Conservation (phyloP, 2,888 invertebrate species). For the Acanthosepion esculentum region DNA sequence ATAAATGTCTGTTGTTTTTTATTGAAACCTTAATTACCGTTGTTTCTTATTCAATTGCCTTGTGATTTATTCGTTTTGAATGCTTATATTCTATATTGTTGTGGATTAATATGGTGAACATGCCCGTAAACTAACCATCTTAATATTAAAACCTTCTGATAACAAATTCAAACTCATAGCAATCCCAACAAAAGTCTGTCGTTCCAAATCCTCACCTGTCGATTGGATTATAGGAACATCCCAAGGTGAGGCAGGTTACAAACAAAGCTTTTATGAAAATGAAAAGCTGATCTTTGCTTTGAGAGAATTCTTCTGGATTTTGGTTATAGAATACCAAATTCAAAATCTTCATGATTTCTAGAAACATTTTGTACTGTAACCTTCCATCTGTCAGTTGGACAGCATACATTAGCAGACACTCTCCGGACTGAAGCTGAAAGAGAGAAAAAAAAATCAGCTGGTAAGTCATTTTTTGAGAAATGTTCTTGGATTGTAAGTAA, state of each 20-base stretch:
- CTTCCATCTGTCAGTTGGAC: constrained; percentile 44
- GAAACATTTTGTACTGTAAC: constrained; percentile 49
- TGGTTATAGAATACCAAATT: constrained; percentile 50
- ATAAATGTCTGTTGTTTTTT: no score
- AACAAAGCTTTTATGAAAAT: constrained; percentile 53
- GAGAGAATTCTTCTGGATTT: constrained; percentile 48
- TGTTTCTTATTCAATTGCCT: no score
- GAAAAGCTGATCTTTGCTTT: constrained; percentile 52
- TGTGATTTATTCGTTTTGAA: no score
- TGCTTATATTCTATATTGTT: no score
- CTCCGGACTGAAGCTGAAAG: constrained; percentile 52
- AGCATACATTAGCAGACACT: constrained; percentile 53
- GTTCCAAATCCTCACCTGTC: constrained; percentile 45
- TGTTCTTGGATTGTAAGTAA: no score
- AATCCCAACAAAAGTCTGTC: no score
- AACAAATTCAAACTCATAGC: no score
- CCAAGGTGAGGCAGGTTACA: constrained; percentile 51
- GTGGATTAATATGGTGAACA: no score
- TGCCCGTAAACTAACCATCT: no score
- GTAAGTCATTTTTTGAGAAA: no score
- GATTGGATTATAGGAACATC: constrained; percentile 50
- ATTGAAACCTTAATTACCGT: no score
- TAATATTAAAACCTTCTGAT: no score
- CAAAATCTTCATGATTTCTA: constrained; percentile 50
- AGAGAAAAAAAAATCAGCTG: neutral